phyloP scores from a whole-genome alignment of 1,140 invertebrate species.

The Drosophila ficusphila region DNA sequence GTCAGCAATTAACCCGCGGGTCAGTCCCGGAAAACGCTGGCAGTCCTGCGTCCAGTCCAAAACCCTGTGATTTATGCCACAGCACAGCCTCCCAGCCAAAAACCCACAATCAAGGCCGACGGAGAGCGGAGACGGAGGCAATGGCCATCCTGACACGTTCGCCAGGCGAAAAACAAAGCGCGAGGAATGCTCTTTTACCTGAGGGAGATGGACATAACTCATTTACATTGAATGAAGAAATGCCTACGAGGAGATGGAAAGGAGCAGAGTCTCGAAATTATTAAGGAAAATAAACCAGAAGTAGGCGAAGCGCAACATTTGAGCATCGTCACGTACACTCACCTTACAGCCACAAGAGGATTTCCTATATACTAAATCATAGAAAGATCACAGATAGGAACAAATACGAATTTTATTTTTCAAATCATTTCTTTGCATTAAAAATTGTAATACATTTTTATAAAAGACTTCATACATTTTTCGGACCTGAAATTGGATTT shows the following conservation, averaged over 20 bases:
- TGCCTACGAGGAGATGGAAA: background rate
- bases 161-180: constrained; percentile 34
- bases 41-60: constrained; percentile 39
- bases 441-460: too few relatives aligned
- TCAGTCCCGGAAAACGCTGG: constrained; percentile 44
- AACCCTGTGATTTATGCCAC: constrained; percentile 69
- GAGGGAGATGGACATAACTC: constrained; percentile 42
- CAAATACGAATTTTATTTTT: background rate
- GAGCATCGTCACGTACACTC: constrained; percentile 2
- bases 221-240: constrained; percentile 41
- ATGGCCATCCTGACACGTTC: constrained; percentile 49
- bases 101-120: constrained; percentile 66
- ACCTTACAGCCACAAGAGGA: background rate
- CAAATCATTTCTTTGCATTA: too few relatives aligned
- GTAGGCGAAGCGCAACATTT: constrained; percentile 6
- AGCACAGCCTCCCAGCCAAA: constrained; percentile 64
- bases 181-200: constrained; percentile 33
- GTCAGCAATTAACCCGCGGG: constrained; percentile 78
- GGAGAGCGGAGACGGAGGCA: constrained; percentile 23
- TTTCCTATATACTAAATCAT: background rate
- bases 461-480: too few relatives aligned
- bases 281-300: background rate
- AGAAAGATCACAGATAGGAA: background rate
- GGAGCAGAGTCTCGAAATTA: background rate
- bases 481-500: too few relatives aligned